These are phyloP conservation scores for Numenius phaeopus DNA, from an alignment of 2,797 vertebrate genomes.

Conservation along the genomic window DNA sequence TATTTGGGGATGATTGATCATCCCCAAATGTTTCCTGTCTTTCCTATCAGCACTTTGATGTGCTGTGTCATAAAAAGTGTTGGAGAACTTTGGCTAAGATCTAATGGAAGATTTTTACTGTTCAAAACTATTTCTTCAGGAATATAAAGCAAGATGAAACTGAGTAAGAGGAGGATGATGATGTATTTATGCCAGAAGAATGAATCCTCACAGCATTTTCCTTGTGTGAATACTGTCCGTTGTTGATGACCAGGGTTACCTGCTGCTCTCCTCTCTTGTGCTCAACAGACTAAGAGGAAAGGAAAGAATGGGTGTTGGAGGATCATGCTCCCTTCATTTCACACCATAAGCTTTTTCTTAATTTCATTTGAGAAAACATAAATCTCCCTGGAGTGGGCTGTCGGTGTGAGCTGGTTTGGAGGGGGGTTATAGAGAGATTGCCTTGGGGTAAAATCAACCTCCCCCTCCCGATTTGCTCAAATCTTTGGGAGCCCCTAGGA, in stretches of 20 bases:
- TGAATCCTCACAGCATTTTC: neutral
- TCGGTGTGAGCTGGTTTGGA: neutral
- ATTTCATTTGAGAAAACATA: constrained; percentile 29
- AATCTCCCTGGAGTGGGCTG: neutral
- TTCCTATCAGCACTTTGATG: neutral
- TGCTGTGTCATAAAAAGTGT: neutral
- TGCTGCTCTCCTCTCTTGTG: accelerated
- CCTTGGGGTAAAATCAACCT: constrained; percentile 41
- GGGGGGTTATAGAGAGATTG: neutral
- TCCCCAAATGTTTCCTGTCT: neutral
- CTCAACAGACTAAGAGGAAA: neutral
- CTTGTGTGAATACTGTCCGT: accelerated
- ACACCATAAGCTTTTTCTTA: neutral
- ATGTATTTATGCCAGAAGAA: neutral
- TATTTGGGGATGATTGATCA: neutral
- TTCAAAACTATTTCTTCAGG: neutral
- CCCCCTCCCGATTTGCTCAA: constrained; percentile 27
- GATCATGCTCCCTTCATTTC: neutral
- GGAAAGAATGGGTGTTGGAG: neutral
- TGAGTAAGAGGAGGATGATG: neutral
- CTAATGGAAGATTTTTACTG: neutral
- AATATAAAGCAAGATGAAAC: neutral
- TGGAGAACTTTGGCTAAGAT: neutral
- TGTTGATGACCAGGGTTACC: accelerated
- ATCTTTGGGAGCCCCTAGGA: constrained; percentile 41